phyloP scores from a whole-genome alignment of 2,797 vertebrate species.

The Pelochelys cantorii region DNA sequence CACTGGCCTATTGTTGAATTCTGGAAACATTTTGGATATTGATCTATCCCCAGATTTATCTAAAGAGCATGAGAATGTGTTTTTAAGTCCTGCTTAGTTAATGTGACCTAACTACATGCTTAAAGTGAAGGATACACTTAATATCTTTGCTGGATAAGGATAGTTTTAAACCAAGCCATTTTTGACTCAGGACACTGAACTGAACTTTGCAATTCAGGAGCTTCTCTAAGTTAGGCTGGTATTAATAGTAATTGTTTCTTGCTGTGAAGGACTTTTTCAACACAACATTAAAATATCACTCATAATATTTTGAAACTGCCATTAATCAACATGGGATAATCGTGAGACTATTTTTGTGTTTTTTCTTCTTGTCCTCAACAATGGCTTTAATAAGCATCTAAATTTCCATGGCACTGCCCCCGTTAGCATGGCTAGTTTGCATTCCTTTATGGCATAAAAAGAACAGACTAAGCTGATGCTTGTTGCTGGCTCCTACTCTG shows the following conservation, averaged over 20 bases:
- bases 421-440: background rate
- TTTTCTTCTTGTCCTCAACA: no score
- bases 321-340: no score
- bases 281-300: background rate
- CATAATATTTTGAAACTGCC: no score
- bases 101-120: background rate
- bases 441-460: background rate
- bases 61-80: background rate
- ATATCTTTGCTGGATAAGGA: background rate
- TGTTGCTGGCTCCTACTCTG: background rate
- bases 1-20: background rate
- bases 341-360: no score
- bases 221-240: background rate
- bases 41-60: background rate
- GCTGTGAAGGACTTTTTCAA: background rate
- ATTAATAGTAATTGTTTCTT: background rate
- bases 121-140: background rate
- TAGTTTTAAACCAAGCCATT: background rate
- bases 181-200: background rate
- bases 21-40: background rate
- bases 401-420: background rate
- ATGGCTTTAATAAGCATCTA: background rate
- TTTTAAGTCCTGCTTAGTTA: background rate
- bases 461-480: background rate
- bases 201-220: background rate